Base-by-base conservation (phyloP, 1,140 invertebrate species). In the Leptestheria dahalacensis region DNA sequence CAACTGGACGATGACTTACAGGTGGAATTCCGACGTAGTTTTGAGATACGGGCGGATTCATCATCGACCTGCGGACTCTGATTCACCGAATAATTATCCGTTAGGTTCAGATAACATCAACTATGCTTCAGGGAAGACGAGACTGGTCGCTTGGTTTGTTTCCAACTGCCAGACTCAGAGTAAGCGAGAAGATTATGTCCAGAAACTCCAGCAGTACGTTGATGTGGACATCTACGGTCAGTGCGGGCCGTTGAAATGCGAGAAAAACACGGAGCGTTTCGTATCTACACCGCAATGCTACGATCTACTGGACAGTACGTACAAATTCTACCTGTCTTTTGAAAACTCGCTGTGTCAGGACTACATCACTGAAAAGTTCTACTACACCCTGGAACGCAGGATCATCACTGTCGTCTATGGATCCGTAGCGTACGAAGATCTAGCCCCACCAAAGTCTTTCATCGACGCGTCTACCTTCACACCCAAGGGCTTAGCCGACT, bases 71-170 rank as follows among this genome's bases (percentile, higher is more conserved):
- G 20, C 56, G 11, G 48, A 18, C 18, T 28, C 51, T 1, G 18
- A 3, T 12, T 26, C 21, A 26, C 3, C 15, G 10, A 18, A 54
- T 10, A 20, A 18, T 0, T 2, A 24, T 4, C 52, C 12, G 2
- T 12, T 1, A 15, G 29, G 18, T 21, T 20, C 15, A 10, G 25
- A 54, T 1, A 54, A 23, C 15, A 25, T 26, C 12, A 54, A 54
- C 18, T 54, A 54, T 18, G 70, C 41, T 67, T 86, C 88, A 0
- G 79, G 79, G 2, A 90, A 91, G 71, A 92, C 87, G n/a, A 91
- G 88, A 73, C 66, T 82, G 76, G 91, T 94, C 2, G 92, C 91
- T 33, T 97, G 93, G 93, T 95, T 97, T 71, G 92, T 97, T n/a
- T 95, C 91, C 21, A 95, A 97, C 72, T 97, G 93, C 70, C 15